Percentiles rank a stretch among this genome's conserved stretches.
These are phyloP conservation scores for Bubo scandiacus DNA, from an alignment of 2,113 vertebrate species.

Conservation along the genomic window DNA sequence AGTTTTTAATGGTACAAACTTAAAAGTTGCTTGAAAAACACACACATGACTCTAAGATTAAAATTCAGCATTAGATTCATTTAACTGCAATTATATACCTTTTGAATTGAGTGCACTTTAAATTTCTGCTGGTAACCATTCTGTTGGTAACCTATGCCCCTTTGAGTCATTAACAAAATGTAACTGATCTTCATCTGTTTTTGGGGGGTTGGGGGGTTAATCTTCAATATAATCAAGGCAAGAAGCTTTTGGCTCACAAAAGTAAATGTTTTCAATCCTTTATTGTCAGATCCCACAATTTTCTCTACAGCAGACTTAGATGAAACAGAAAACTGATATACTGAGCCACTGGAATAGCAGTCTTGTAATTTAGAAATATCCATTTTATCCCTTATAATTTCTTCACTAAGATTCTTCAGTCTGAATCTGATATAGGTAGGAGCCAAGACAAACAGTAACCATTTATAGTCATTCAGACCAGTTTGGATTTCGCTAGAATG, in stretches of 20 bases:
- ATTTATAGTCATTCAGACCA: slow-evolving; percentile 73
- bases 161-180: slow-evolving; percentile 70
- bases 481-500: slow-evolving; percentile 78
- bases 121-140: slow-evolving; percentile 17
- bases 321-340: slow-evolving; percentile 79
- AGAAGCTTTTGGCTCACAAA: slow-evolving; percentile 61
- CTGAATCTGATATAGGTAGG: slow-evolving; percentile 82
- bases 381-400: slow-evolving; percentile 82
- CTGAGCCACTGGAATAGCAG: slow-evolving; percentile 75
- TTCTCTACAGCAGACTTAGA: slow-evolving; percentile 71
- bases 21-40: not conserved
- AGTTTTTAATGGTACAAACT: not conserved
- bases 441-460: slow-evolving; percentile 81
- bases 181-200: slow-evolving; percentile 61
- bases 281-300: slow-evolving; percentile 69
- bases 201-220: not conserved
- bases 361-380: slow-evolving; percentile 82
- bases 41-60: not conserved
- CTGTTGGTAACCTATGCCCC: slow-evolving; percentile 24
- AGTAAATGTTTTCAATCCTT: slow-evolving; percentile 64
- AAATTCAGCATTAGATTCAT: not conserved
- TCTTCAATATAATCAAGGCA: slow-evolving; percentile 70
- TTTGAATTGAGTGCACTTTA: slow-evolving; percentile 18
- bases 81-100: not conserved
- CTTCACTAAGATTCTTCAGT: slow-evolving; percentile 77